Evolutionary conservation across 1,140 invertebrate genomes (phyloP).

Genomic region (Caenorhabditis latens): DNA sequence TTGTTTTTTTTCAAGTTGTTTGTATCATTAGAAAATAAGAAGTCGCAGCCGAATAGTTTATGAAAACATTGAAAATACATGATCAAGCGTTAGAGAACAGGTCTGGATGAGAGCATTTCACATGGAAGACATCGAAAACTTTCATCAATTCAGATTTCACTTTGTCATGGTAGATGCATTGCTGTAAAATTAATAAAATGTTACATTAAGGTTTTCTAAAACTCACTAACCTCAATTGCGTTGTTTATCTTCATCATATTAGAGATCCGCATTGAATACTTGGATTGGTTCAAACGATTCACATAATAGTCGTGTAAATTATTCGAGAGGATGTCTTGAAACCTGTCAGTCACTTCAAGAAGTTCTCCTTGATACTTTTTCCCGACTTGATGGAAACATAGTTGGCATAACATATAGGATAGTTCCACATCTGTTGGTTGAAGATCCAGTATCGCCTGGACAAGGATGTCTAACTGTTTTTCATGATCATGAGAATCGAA

Average conservation of each 20-base stretch:
- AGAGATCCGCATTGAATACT: not conserved
- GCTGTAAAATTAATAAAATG: not conserved
- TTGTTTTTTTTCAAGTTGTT: too few species aligned
- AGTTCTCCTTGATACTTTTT: constrained; percentile 16
- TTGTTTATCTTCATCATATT: constrained; percentile 24
- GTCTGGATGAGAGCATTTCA: constrained; percentile 26
- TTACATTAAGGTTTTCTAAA: not conserved
- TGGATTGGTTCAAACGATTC: not conserved
- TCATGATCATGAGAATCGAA: not conserved
- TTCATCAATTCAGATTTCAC: not conserved
- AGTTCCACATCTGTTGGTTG: constrained; percentile 4
- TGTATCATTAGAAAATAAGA: too few species aligned
- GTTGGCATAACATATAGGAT: not conserved
- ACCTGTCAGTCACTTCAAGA: not conserved
- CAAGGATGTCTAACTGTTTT: not conserved
- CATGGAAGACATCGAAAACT: constrained; percentile 19
- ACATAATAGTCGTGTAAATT: not conserved
- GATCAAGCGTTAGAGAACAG: not conserved
- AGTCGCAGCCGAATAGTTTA: too few species aligned
- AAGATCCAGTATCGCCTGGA: not conserved
- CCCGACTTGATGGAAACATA: constrained; percentile 13
- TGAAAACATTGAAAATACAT: too few species aligned
- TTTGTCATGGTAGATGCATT: constrained; percentile 7
- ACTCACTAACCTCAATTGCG: not conserved
- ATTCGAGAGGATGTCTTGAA: not conserved